A percentile compares a stretch with the other conserved stretches of the same genome.
phyloP scores from a whole-genome alignment of 2,888 invertebrate genomes.

The Automeris io region DNA sequence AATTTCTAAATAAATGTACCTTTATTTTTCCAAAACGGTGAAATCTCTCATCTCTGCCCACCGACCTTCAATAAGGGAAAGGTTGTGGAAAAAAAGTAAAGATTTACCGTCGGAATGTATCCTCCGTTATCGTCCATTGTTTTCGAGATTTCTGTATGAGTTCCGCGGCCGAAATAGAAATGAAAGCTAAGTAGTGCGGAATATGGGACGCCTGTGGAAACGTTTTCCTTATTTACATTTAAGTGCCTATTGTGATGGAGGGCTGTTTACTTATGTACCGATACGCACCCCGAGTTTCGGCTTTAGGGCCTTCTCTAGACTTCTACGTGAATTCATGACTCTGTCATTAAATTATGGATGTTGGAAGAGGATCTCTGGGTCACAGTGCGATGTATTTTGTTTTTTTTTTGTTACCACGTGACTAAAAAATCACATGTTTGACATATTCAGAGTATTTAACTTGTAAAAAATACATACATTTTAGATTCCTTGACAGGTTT shows the following conservation, averaged over 20 bases:
- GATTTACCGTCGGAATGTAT: slow-evolving; percentile 22
- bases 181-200: slow-evolving; percentile 25
- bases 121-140: slow-evolving; percentile 24
- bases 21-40: slow-evolving; percentile 4
- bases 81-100: slow-evolving; percentile 10
- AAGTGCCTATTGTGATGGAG: slow-evolving; percentile 2
- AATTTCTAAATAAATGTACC: not conserved
- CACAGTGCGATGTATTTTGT: not conserved
- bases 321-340: not conserved
- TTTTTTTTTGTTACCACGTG: not conserved
- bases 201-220: slow-evolving; percentile 21
- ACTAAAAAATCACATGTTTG: no score
- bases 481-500: no score
- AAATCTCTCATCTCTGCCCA: slow-evolving; percentile 1
- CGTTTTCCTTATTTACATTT: slow-evolving; percentile 29
- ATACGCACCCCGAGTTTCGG: not conserved
- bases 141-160: slow-evolving; percentile 20
- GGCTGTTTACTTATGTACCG: not conserved
- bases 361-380: not conserved
- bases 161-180: slow-evolving; percentile 16
- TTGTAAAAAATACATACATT: no score
- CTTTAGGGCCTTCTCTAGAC: not conserved
- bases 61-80: not conserved
- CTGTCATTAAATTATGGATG: not conserved
- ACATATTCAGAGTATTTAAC: no score